Evolutionary conservation across 2,888 invertebrate genomes (phyloP).

Genomic region (Parnassius glacialis): DNA sequence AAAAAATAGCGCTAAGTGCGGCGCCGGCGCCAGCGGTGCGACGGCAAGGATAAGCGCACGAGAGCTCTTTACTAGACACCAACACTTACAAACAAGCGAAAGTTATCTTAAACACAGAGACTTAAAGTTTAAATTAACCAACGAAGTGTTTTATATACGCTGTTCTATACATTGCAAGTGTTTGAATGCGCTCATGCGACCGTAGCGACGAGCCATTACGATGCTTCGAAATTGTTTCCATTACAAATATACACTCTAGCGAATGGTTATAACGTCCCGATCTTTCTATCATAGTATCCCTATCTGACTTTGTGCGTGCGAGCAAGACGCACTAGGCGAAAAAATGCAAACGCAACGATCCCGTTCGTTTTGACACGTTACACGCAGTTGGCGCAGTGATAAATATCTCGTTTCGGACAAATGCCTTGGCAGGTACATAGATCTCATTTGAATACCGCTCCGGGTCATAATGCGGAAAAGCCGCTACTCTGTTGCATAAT

Average conservation of each 20-base stretch:
- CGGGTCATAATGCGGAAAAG: conserved; percentile 10
- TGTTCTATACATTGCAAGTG: conserved; percentile 44
- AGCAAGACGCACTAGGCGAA: conserved; percentile 49
- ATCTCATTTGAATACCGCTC: conserved; percentile 43
- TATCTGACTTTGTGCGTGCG: conserved; percentile 43
- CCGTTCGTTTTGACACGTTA: conserved; percentile 71
- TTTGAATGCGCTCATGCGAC: conserved; percentile 77
- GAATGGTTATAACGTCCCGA: conserved; percentile 53
- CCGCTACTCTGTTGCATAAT: not conserved
- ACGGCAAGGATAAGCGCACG: conserved; percentile 64
- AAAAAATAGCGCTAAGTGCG: conserved; percentile 75
- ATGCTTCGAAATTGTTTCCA: conserved; percentile 66
- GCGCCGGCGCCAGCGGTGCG: conserved; percentile 73
- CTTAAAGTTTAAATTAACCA: conserved; percentile 40
- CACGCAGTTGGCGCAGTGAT: conserved; percentile 63
- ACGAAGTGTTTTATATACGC: conserved; percentile 40
- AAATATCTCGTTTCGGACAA: conserved; percentile 67
- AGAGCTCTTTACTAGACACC: conserved; percentile 52
- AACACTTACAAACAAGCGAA: conserved; percentile 35
- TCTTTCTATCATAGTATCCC: conserved; percentile 46
- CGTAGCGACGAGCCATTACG: conserved; percentile 76
- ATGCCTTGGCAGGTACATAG: conserved; percentile 42
- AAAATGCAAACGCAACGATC: conserved; percentile 64
- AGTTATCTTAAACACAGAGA: conserved; percentile 39
- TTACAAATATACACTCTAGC: conserved; percentile 62